Evolutionary conservation across 1,140 invertebrate species (phyloP).

Genomic region (Frieseomelitta varia): DNA sequence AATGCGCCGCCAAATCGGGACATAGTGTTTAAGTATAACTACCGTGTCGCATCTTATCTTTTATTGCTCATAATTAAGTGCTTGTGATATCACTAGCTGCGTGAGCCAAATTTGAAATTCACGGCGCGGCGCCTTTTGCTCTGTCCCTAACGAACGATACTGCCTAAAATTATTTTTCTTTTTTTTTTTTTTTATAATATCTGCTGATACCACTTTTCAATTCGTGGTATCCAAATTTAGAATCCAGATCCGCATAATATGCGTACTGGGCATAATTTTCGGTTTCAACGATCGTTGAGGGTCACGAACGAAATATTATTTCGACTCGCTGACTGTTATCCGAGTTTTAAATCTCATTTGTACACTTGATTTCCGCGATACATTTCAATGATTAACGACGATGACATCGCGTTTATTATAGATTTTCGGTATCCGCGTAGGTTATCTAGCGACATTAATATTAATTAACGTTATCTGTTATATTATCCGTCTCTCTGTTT

Average conservation of each 20-base stretch:
- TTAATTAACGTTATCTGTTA: not conserved
- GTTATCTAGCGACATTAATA: not conserved
- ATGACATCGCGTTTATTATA: not conserved
- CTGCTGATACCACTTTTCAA: no score
- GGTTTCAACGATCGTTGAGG: not conserved
- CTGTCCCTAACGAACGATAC: not conserved
- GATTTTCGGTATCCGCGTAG: not conserved
- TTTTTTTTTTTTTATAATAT: not conserved
- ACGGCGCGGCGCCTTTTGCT: not conserved
- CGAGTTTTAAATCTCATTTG: not conserved
- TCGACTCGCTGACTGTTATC: not conserved
- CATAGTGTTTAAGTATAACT: conserved; percentile 16
- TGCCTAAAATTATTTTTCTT: not conserved
- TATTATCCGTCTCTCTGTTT: not conserved
- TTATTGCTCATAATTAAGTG: not conserved
- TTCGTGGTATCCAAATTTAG: no score
- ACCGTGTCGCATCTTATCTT: not conserved
- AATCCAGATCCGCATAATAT: no score
- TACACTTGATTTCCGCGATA: not conserved
- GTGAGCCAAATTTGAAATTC: conserved; percentile 3
- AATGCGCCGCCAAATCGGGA: not conserved
- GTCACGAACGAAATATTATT: not conserved
- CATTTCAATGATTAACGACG: not conserved
- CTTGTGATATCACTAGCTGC: not conserved
- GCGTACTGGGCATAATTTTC: not conserved